Base-by-base conservation (phyloP, 2,888 invertebrate species). In the Pristionchus exspectatus region DNA sequence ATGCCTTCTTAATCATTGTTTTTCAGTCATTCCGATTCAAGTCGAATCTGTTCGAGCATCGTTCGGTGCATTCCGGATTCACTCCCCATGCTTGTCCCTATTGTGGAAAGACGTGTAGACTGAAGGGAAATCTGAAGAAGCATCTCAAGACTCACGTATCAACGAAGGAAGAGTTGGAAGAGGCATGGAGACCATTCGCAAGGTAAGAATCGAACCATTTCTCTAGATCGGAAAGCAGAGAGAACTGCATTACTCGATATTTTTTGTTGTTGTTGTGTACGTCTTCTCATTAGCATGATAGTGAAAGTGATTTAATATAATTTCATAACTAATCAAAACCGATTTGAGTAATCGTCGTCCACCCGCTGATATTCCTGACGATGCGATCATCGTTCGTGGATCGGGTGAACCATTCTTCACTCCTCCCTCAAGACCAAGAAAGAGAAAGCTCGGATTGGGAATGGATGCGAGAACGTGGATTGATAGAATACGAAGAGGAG, bases 21-120 rank as follows among this genome's bases (percentile, higher is more conserved):
- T 88, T 88, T 10, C 89, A 89, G 89, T 81, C 89, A 88, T 93
- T 93, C 74, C 92, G 95, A 0, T 95, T 95, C 92, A 95, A 95
- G 90, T 95, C 95, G 18, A 95, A 95, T 90, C 91, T 95, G 10
- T 95, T 95, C 91, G 95, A 95, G 88, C 95, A 95, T 91, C 93
- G 94, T 7, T 94, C 95, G 24, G 94, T 95, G 1, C 95, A 95
- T 89, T 92, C 94, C 16, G 94, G 94, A 14, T 94, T 92, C 88
- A 94, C 94, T 18, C 94, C 95, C 24, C 95, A 95, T 89, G 92
- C 92, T 2, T 95, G 95, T 87, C 94, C 94, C n/a, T 93, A 94
- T 74, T 94, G 94, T 90, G 94, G 95, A 63, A 95, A 95, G 91
- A 94, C 95, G 4, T 95, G 95, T 90, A 91, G 95, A 33, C 89